Conservation (phyloP, 2,797 vertebrate species). For the Gephyroberyx darwinii region DNA sequence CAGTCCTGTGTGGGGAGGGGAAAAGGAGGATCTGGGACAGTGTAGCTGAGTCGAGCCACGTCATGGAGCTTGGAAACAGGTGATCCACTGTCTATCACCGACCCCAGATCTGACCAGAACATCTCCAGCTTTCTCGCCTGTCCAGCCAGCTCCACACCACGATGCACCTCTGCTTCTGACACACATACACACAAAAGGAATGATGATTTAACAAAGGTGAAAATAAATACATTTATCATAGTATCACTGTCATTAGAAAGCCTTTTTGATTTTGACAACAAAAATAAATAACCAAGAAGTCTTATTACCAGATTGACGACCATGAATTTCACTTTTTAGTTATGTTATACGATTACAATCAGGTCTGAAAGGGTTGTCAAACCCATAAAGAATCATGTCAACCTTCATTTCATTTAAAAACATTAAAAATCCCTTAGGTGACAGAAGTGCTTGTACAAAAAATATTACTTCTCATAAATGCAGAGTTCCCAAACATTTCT, state of each 20-base stretch:
- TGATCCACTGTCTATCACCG: slow-evolving; percentile 82
- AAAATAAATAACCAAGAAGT: no score
- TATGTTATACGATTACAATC: no score
- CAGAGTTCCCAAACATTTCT: no score
- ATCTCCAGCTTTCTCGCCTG: slow-evolving; percentile 66
- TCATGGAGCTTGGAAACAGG: slow-evolving; percentile 84
- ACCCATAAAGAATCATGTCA: no score
- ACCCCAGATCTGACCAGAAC: slow-evolving; percentile 90
- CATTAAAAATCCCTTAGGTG: no score
- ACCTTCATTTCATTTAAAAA: no score
- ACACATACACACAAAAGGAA: not conserved
- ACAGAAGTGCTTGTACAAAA: no score
- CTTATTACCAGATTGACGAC: not conserved
- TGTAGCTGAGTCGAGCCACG: slow-evolving; percentile 81
- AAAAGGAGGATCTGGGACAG: slow-evolving; percentile 68
- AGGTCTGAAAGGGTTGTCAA: no score
- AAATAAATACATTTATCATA: not conserved
- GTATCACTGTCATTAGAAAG: not conserved
- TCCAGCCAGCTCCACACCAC: not conserved
- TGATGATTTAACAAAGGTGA: not conserved
- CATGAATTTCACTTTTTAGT: not conserved
- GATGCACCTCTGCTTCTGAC: not conserved
- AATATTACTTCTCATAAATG: no score
- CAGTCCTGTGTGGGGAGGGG: slow-evolving; percentile 69
- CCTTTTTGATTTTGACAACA: not conserved